Percentiles rank a stretch among this genome's conserved stretches.
Conservation (phyloP, 2,113 vertebrate genomes). For the Dicerorhinus sumatrensis region DNA sequence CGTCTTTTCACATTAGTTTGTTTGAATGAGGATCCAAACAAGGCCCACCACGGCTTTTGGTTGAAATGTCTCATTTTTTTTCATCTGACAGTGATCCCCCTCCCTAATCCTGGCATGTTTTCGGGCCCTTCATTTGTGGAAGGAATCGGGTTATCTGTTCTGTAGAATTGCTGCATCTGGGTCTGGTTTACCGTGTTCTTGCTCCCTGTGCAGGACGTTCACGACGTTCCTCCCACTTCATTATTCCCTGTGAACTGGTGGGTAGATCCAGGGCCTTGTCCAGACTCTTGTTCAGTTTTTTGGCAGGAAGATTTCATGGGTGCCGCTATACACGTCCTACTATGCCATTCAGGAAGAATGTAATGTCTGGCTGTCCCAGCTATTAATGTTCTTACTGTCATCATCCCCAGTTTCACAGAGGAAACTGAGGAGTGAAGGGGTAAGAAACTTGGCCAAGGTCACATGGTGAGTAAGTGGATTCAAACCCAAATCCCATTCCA, state of each 20-base stretch:
- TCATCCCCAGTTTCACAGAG: neutral
- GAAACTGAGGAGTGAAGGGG: neutral
- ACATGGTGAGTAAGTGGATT: neutral
- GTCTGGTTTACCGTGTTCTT: neutral
- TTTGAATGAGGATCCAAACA: neutral
- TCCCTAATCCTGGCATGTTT: neutral
- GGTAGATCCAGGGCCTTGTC: neutral
- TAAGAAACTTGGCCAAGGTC: neutral
- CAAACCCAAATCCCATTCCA: neutral
- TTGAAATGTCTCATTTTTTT: neutral
- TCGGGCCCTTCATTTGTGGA: neutral
- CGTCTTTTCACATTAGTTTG: neutral
- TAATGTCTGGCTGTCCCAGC: neutral
- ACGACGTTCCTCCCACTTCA: neutral
- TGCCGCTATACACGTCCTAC: rapidly evolving
- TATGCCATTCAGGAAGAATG: neutral
- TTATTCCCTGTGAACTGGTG: neutral
- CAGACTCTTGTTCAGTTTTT: neutral
- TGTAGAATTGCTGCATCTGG: neutral
- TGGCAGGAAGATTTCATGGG: neutral
- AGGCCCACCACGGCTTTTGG: neutral
- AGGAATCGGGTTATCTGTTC: neutral
- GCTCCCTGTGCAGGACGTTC: neutral
- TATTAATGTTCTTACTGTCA: neutral
- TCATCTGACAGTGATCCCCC: neutral